Conservation (phyloP, 2,888 invertebrate species). For the Scrobipalpa atriplicella region DNA sequence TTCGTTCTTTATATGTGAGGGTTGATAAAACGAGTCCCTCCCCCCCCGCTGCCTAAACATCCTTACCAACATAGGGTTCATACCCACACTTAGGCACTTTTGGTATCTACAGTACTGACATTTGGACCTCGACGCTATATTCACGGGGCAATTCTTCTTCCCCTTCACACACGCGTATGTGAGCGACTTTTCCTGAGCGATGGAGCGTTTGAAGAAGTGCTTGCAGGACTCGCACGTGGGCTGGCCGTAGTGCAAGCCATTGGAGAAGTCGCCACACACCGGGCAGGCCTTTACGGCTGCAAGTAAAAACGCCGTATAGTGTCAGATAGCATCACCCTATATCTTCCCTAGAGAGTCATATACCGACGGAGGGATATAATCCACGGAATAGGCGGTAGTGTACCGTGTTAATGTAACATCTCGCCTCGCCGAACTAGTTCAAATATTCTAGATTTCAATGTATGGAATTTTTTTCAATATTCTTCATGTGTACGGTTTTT, state of each 20-base stretch:
- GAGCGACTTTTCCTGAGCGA: slow-evolving; percentile 35
- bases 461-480: too few species aligned
- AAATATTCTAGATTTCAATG: too few species aligned
- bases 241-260: slow-evolving; percentile 55
- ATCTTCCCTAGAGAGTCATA: too few species aligned
- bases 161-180: slow-evolving; percentile 38
- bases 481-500: too few species aligned
- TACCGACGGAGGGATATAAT: too few species aligned
- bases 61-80: slow-evolving; percentile 45
- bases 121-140: slow-evolving; percentile 30
- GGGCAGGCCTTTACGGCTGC: slow-evolving; percentile 45
- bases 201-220: slow-evolving; percentile 53
- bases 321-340: too few species aligned
- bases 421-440: too few species aligned
- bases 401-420: too few species aligned
- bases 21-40: not conserved
- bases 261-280: slow-evolving; percentile 48
- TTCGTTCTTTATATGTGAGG: not conserved
- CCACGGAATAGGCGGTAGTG: too few species aligned
- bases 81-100: slow-evolving; percentile 51
- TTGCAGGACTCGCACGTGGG: slow-evolving; percentile 59
- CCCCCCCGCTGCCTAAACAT: slow-evolving; percentile 33
- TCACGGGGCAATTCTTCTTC: slow-evolving; percentile 36
- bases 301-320: not conserved
- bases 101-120: slow-evolving; percentile 51